phyloP scores from a whole-genome alignment of 2,888 invertebrate genomes.

The Eueremaeus valkanovi region DNA sequence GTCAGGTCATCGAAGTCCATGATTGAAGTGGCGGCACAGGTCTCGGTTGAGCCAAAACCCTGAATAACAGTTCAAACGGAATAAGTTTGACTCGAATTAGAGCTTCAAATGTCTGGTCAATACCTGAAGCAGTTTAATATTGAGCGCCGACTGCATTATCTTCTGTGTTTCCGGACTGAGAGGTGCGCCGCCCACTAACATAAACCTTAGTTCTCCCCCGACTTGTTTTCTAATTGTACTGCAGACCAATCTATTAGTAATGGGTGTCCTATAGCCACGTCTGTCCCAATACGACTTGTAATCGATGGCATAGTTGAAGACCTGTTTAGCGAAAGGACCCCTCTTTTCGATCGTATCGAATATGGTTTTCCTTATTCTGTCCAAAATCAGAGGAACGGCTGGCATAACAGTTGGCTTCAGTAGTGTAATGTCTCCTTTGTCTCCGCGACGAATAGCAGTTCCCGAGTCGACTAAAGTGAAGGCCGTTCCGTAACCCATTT shows the following conservation, averaged over 20 bases:
- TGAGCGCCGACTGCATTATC: conserved; percentile 68
- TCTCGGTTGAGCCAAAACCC: conserved; percentile 96
- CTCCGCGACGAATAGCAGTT: conserved; percentile 62
- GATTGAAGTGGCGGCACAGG: conserved; percentile 71
- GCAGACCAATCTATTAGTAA: conserved; percentile 38
- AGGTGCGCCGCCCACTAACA: conserved; percentile 91
- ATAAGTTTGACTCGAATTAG: conserved; percentile 92
- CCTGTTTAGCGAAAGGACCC: conserved; percentile 58
- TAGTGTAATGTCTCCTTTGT: conserved; percentile 86
- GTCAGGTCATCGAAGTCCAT: conserved; percentile 60
- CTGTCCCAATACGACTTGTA: conserved; percentile 40
- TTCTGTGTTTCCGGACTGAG: conserved; percentile 89
- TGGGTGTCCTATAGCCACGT: conserved; percentile 38
- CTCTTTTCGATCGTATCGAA: conserved; percentile 8
- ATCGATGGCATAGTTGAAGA: conserved; percentile 33
- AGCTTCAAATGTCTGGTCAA: conserved; percentile 81
- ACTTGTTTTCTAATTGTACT: conserved; percentile 56
- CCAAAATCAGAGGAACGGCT: conserved; percentile 67
- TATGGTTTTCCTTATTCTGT: conserved; percentile 41
- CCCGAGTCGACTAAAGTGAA: conserved; percentile 63
- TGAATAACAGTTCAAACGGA: conserved; percentile 80
- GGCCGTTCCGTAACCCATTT: conserved; percentile 94
- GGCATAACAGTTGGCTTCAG: conserved; percentile 90
- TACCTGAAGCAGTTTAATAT: conserved; percentile 59
- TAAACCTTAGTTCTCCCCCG: conserved; percentile 80